These are phyloP conservation scores for Andrena dorsata DNA, from an alignment of 2,888 invertebrate genomes.

Conservation along the genomic window DNA sequence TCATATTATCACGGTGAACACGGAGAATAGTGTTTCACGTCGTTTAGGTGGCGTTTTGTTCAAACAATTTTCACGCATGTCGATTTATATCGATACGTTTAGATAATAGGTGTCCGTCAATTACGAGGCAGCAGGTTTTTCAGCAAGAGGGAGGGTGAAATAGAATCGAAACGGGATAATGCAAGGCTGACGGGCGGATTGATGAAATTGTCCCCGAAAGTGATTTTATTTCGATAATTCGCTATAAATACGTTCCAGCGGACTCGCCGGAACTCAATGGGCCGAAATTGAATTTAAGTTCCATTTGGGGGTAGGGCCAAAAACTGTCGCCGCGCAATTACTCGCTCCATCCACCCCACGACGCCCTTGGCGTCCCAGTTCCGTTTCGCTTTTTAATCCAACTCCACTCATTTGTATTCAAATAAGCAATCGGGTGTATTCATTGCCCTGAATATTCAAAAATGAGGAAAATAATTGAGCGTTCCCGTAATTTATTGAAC, in stretches of 20 bases:
- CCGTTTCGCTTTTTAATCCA: slow-evolving; percentile 51
- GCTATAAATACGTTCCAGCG: slow-evolving; percentile 54
- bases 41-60: background rate
- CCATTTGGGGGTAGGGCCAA: slow-evolving; percentile 51
- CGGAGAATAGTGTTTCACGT: background rate
- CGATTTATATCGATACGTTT: slow-evolving; percentile 19
- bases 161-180: slow-evolving; percentile 34
- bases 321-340: slow-evolving; percentile 58
- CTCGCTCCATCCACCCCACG: slow-evolving; percentile 31
- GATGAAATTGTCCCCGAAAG: slow-evolving; percentile 54
- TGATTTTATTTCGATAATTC: slow-evolving; percentile 66
- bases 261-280: slow-evolving; percentile 27
- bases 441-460: background rate
- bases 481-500: no score
- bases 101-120: slow-evolving; percentile 14
- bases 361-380: slow-evolving; percentile 28
- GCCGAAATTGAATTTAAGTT: slow-evolving; percentile 63
- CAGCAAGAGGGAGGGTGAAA: background rate
- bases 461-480: no score
- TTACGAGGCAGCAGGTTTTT: slow-evolving; percentile 26
- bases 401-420: slow-evolving; percentile 42
- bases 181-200: slow-evolving; percentile 28
- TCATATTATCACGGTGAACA: background rate
- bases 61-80: background rate
- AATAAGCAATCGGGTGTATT: slow-evolving; percentile 20